Conservation (phyloP, 1,140 invertebrate genomes). For the Drosophila repletoides region DNA sequence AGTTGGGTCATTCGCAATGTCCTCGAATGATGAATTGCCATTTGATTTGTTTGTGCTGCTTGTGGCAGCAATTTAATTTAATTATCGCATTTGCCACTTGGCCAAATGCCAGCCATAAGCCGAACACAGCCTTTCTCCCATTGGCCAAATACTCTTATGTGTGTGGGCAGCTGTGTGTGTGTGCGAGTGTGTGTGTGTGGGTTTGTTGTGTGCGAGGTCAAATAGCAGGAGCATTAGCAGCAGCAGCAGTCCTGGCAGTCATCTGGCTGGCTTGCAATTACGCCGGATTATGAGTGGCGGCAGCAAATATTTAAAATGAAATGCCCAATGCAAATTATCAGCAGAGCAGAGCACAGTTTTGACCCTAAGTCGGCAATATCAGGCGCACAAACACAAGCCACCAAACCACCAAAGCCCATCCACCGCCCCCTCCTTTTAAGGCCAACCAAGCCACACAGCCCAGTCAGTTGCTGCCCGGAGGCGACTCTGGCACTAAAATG, state of each 20-base stretch:
- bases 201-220: slow-evolving; percentile 26
- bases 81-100: slow-evolving; percentile 82
- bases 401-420: neutral
- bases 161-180: neutral
- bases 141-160: slow-evolving; percentile 12
- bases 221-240: slow-evolving; percentile 19
- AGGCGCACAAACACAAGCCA: slow-evolving; percentile 19
- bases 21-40: slow-evolving; percentile 77
- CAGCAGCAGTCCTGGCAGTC: slow-evolving; percentile 24
- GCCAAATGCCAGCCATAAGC: slow-evolving; percentile 67
- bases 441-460: no score
- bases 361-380: slow-evolving; percentile 42
- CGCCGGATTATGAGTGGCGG: slow-evolving; percentile 57
- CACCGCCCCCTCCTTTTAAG: neutral
- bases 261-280: slow-evolving; percentile 69
- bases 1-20: slow-evolving; percentile 13
- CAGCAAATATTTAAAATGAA: slow-evolving; percentile 75
- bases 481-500: slow-evolving; percentile 65
- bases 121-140: slow-evolving; percentile 14
- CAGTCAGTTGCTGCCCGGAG: slow-evolving; percentile 8
- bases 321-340: slow-evolving; percentile 76
- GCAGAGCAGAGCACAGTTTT: slow-evolving; percentile 33
- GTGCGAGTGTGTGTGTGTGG: slow-evolving; percentile 6
- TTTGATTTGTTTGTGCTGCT: slow-evolving; percentile 80
- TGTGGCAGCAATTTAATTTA: slow-evolving; percentile 82